Conservation (phyloP, 30 jellyfish, hydroid and myxozoan species). For the Catostylus mosaicus region DNA sequence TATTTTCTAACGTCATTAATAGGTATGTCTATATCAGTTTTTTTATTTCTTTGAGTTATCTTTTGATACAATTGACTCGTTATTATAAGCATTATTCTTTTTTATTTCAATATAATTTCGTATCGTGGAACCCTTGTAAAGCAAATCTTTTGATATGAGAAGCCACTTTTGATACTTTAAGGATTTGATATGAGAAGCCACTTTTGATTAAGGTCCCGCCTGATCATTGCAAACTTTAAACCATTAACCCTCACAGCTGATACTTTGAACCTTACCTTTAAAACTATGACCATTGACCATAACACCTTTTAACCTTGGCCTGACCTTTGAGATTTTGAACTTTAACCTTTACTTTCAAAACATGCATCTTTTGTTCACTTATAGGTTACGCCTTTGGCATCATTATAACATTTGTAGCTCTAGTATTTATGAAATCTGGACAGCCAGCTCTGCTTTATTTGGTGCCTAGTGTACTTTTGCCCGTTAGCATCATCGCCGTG, state of each 20-base stretch:
- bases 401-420: slow-evolving; percentile 77
- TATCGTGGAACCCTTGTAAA: no score
- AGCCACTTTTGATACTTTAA: no score
- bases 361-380: background rate
- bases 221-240: background rate
- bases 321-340: background rate
- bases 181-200: no score
- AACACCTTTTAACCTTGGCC: background rate
- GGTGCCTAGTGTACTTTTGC: slow-evolving; percentile 88
- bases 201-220: no score
- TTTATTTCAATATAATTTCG: no score
- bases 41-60: no score
- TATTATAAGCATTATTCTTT: no score
- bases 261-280: background rate
- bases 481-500: slow-evolving; percentile 64
- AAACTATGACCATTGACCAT: background rate
- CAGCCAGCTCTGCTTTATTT: slow-evolving; percentile 94
- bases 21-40: slow-evolving; percentile 65
- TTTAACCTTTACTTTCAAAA: background rate
- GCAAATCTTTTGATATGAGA: no score
- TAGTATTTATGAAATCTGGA: slow-evolving; percentile 81
- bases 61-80: no score
- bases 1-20: slow-evolving; percentile 74
- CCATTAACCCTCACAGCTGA: no score
- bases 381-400: slow-evolving; percentile 86